Evolutionary conservation across 2,797 vertebrate species (phyloP).

Genomic region (Hemibagrus guttatus): DNA sequence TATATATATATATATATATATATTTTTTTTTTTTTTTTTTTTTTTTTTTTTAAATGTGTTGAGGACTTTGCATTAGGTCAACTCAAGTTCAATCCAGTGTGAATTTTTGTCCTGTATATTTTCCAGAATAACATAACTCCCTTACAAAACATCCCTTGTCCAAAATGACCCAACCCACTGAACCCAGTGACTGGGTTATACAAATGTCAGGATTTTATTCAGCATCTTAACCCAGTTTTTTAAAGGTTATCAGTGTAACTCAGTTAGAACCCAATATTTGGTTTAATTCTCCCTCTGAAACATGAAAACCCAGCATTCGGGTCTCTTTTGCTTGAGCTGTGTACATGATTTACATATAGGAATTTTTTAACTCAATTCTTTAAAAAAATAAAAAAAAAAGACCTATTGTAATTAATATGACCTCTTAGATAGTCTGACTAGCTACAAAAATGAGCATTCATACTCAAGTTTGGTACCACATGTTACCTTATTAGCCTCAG

Average conservation of each 20-base stretch:
- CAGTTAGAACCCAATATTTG: not conserved
- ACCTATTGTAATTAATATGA: not conserved
- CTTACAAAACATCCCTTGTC: conserved; percentile 3
- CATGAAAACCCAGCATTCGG: not conserved
- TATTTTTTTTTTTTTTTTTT: too few species aligned
- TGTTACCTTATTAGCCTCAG: not conserved
- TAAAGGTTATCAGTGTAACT: not conserved
- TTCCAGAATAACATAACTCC: not conserved
- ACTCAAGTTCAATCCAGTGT: not conserved
- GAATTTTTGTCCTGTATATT: not conserved
- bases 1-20: too few species aligned
- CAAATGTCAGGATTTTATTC: not conserved
- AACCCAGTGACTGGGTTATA: not conserved
- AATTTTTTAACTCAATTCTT: too few species aligned
- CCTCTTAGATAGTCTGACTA: not conserved
- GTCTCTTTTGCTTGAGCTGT: not conserved
- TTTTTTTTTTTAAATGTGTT: too few species aligned
- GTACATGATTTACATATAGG: not conserved
- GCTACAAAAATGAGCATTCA: not conserved
- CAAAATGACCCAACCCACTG: not conserved
- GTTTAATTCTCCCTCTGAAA: not conserved
- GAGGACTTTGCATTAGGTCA: not conserved
- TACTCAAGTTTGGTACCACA: not conserved
- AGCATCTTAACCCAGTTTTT: not conserved
- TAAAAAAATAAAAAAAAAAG: too few species aligned